phyloP scores from a whole-genome alignment of 2,113 vertebrate genomes.

The Mesoclemmys tuberculata region DNA sequence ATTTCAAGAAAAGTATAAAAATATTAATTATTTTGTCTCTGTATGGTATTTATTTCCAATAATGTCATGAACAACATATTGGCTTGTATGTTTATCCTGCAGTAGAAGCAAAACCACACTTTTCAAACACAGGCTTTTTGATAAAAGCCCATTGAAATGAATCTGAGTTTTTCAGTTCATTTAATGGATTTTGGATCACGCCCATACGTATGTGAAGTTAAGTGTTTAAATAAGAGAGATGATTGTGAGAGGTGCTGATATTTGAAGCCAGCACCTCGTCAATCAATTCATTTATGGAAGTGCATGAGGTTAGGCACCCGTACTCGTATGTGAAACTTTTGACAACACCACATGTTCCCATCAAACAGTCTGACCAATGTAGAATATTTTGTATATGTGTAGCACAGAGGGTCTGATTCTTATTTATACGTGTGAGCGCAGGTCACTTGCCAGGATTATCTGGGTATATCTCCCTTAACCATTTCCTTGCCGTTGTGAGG shows the following conservation, averaged over 20 bases:
- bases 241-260: background rate
- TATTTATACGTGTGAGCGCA: too few species aligned
- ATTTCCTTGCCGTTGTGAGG: too few species aligned
- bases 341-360: background rate
- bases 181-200: background rate
- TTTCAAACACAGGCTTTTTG: background rate
- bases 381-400: background rate
- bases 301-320: background rate
- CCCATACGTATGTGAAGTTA: background rate
- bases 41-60: background rate
- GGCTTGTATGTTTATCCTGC: background rate
- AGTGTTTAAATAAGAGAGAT: background rate
- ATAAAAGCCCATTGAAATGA: background rate
- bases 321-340: background rate
- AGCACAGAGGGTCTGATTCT: too few species aligned
- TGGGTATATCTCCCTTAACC: too few species aligned
- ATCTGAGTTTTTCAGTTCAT: background rate
- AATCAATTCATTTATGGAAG: background rate
- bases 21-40: background rate
- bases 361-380: background rate
- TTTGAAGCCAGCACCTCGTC: background rate
- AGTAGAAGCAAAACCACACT: background rate
- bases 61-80: background rate
- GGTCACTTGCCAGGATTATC: too few species aligned
- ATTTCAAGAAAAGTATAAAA: background rate